Conservation (phyloP, 2,888 invertebrate species). For the Abrostola tripartita region DNA sequence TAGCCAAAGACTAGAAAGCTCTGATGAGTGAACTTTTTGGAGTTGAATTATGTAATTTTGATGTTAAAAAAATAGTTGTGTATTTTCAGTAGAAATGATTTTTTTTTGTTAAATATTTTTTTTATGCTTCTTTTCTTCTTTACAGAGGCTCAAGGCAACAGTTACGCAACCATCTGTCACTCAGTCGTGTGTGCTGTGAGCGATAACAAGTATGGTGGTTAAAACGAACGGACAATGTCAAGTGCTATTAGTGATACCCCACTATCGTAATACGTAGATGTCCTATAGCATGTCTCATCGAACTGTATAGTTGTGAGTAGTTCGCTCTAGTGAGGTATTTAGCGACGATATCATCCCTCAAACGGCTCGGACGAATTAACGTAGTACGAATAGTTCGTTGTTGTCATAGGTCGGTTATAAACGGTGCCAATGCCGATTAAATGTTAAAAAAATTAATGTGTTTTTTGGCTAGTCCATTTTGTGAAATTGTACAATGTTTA, state of each 20-base stretch:
- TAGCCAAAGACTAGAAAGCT: too few relatives aligned
- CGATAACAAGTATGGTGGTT: slow-evolving; percentile 69
- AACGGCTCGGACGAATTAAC: slow-evolving; percentile 22
- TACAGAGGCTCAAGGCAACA: slow-evolving; percentile 63
- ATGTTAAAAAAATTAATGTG: slow-evolving; percentile 18
- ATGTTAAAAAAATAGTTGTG: too few relatives aligned
- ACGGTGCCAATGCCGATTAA: slow-evolving; percentile 19
- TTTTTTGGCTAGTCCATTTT: slow-evolving; percentile 26
- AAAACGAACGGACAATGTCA: slow-evolving; percentile 49
- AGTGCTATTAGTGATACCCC: slow-evolving; percentile 27
- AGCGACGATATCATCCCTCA: slow-evolving; percentile 5
- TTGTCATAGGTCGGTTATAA: slow-evolving; percentile 2
- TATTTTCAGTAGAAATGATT: not conserved
- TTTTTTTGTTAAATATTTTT: slow-evolving; percentile 3
- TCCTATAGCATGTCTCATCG: slow-evolving; percentile 15
- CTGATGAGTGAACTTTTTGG: too few relatives aligned
- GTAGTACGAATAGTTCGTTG: slow-evolving; percentile 24
- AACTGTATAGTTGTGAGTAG: slow-evolving; percentile 14
- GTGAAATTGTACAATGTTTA: slow-evolving; percentile 27
- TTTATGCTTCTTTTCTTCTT: slow-evolving; percentile 11
- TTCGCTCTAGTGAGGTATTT: slow-evolving; percentile 21
- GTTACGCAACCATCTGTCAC: slow-evolving; percentile 65
- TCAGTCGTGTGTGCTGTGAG: slow-evolving; percentile 71
- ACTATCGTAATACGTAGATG: slow-evolving; percentile 9
- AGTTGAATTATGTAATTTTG: too few relatives aligned